A percentile compares a stretch with the other conserved stretches of the same genome.
These are phyloP conservation scores for Chaenocephalus aceratus DNA, from an alignment of 2,113 vertebrate species.

Conservation along the genomic window DNA sequence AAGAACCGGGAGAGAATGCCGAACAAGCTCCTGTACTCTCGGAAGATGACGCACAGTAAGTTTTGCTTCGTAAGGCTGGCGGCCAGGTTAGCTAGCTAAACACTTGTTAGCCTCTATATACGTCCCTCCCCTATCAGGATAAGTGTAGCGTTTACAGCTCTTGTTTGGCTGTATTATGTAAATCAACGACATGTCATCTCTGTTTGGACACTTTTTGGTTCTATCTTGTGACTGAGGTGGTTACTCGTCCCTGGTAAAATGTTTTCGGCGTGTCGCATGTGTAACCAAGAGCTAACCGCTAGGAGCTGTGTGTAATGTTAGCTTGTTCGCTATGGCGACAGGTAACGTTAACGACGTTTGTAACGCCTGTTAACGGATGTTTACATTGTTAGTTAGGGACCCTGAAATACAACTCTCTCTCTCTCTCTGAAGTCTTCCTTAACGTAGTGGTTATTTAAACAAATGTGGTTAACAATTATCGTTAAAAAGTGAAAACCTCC, in stretches of 20 bases:
- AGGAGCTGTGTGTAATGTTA: neutral
- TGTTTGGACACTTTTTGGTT: conserved; percentile 15
- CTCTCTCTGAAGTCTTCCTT: neutral
- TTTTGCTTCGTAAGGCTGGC: conserved; percentile 36
- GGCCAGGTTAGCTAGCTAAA: conserved; percentile 53
- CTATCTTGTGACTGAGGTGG: neutral
- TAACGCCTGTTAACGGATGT: neutral
- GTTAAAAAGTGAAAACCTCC: neutral
- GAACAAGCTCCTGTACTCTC: conserved; percentile 70
- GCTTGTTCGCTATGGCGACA: conserved; percentile 21
- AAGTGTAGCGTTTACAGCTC: neutral
- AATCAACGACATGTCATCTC: neutral
- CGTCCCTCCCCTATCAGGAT: conserved; percentile 10
- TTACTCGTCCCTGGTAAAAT: neutral
- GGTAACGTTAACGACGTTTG: neutral
- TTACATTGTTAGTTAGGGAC: neutral
- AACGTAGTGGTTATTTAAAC: neutral
- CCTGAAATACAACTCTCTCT: neutral
- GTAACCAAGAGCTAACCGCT: neutral
- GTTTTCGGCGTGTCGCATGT: neutral
- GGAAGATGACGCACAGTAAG: conserved; percentile 86
- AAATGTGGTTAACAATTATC: neutral
- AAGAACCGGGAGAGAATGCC: conserved; percentile 62
- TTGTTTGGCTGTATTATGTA: neutral
- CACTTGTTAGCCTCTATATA: conserved; percentile 67